Evolutionary conservation across 2,797 vertebrate genomes (phyloP).

Genomic region (Dermochelys coriacea): DNA sequence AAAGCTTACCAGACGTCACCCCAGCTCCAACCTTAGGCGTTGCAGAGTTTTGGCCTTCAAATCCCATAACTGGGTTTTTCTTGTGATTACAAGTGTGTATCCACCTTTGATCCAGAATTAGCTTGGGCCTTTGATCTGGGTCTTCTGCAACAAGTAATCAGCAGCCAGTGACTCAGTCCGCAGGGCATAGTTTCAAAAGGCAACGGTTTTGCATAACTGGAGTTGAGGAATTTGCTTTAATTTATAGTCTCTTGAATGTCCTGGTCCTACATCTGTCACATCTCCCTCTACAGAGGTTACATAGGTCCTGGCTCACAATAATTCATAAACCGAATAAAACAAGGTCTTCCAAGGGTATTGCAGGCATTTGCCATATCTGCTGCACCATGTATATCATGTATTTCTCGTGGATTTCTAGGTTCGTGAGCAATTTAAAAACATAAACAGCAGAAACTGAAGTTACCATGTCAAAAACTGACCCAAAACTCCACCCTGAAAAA

Average conservation of each 20-base stretch:
- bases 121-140: not conserved
- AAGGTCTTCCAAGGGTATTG: not conserved
- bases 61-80: not conserved
- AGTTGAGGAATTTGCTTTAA: not conserved
- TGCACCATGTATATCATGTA: accelerated
- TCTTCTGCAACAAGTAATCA: not conserved
- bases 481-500: not conserved
- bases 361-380: not conserved
- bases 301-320: not conserved
- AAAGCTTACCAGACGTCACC: not conserved
- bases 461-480: not conserved
- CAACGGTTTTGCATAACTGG: not conserved
- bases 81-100: not conserved
- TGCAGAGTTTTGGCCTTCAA: no score
- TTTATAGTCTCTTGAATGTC: not conserved
- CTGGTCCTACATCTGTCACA: not conserved
- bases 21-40: not conserved
- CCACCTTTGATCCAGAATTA: not conserved
- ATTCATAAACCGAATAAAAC: not conserved
- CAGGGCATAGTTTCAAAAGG: not conserved
- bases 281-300: not conserved
- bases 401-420: accelerated
- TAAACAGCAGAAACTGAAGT: not conserved
- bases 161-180: not conserved
- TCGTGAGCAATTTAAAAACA: accelerated